Evolutionary conservation across 1,140 invertebrate species (phyloP).

Genomic region (Drosophila azteca): DNA sequence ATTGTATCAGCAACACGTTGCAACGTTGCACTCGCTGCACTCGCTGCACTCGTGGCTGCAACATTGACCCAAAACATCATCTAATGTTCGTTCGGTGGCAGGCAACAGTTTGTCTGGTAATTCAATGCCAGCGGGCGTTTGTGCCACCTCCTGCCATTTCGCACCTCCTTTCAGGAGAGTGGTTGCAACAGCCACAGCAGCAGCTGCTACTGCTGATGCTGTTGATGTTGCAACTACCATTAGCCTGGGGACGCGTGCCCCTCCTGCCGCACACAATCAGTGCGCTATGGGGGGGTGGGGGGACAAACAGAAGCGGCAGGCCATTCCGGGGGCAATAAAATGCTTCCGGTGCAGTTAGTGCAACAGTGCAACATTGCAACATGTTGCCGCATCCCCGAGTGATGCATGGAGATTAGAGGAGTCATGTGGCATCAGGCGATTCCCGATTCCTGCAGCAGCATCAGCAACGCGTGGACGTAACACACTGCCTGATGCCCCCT

Average conservation of each 20-base stretch:
- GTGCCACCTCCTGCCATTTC: conserved; percentile 55
- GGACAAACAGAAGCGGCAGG: conserved; percentile 13
- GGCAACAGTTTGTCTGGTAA: conserved; percentile 80
- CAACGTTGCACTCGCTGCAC: too few species aligned
- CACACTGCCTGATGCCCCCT: conserved; percentile 21
- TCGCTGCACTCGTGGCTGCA: conserved; percentile 22
- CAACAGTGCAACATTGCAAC: conserved; percentile 29
- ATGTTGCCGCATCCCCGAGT: conserved; percentile 67
- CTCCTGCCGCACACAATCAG: conserved; percentile 68
- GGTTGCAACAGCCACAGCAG: not conserved
- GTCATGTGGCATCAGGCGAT: conserved; percentile 65
- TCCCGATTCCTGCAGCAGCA: too few species aligned
- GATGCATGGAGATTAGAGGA: conserved; percentile 75
- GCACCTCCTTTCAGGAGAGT: conserved; percentile 66
- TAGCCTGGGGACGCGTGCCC: conserved; percentile 65
- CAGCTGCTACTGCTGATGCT: not conserved
- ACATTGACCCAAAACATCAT: conserved; percentile 55
- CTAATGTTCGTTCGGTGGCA: conserved; percentile 62
- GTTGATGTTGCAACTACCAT: conserved; percentile 42
- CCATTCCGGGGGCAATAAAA: conserved; percentile 70
- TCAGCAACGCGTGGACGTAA: conserved; percentile 43
- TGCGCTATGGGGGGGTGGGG: conserved; percentile 67
- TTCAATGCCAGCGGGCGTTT: conserved; percentile 79
- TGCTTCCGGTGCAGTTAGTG: conserved; percentile 70
- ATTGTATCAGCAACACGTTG: conserved; percentile 80